Evolutionary conservation across 2,113 vertebrate species (phyloP).

Genomic region (Ciconia boyciana): DNA sequence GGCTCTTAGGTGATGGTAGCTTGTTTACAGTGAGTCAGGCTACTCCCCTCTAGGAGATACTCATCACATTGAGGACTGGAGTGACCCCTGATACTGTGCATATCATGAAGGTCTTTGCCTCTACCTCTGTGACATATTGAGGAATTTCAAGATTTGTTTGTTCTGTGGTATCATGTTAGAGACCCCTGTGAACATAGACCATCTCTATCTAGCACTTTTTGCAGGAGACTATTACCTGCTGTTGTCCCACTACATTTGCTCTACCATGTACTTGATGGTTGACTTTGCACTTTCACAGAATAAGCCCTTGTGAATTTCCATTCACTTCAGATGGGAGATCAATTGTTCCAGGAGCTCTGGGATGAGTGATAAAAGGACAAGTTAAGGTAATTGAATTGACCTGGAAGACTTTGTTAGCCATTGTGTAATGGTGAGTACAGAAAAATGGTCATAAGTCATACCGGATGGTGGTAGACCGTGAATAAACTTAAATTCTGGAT

Average conservation of each 20-base stretch:
- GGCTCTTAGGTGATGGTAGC: background rate
- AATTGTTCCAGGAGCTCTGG: background rate
- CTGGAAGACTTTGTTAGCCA: background rate
- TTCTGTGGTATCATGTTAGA: background rate
- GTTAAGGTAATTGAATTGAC: background rate
- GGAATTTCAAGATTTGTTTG: background rate
- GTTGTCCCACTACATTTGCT: background rate
- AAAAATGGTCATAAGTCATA: background rate
- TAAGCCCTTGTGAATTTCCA: background rate
- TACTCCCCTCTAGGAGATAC: background rate
- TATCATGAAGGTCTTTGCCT: background rate
- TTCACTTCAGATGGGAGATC: background rate
- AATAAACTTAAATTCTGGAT: background rate
- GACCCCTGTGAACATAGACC: background rate
- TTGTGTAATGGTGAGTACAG: background rate
- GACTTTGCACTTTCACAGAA: background rate
- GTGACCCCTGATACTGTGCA: background rate
- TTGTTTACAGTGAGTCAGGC: background rate
- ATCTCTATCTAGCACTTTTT: background rate
- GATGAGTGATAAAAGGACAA: background rate
- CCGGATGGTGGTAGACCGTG: background rate
- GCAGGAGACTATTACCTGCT: background rate
- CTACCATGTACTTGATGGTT: background rate
- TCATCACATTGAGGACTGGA: background rate
- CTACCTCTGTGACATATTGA: background rate